Evolutionary conservation across 2,888 invertebrate genomes (phyloP).

Genomic region (Metopia argyrocephala): DNA sequence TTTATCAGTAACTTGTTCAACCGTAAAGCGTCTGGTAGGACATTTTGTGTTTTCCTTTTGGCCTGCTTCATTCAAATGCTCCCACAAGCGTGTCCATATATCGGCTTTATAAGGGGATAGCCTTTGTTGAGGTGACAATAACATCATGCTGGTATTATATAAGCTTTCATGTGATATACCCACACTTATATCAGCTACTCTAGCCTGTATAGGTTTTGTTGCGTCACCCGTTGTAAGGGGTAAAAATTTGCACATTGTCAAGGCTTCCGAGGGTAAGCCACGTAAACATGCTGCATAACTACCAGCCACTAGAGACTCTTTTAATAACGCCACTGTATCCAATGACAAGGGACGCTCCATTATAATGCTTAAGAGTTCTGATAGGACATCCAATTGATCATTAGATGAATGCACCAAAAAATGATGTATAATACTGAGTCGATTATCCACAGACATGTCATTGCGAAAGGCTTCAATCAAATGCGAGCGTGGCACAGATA

Average conservation of each 20-base stretch:
- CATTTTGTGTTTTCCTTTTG: conserved; percentile 77
- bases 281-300: conserved; percentile 86
- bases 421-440: conserved; percentile 89
- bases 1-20: conserved; percentile 87
- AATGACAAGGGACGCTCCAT: conserved; percentile 82
- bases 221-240: conserved; percentile 83
- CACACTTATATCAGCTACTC: conserved; percentile 80
- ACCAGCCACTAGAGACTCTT: conserved; percentile 89
- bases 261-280: conserved; percentile 85
- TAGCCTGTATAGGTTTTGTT: conserved; percentile 77
- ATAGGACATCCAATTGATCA: conserved; percentile 84
- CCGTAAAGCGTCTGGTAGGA: conserved; percentile 81
- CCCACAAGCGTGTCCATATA: conserved; percentile 91
- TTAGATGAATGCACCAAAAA: conserved; percentile 86
- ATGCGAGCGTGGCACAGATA: conserved; percentile 83
- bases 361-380: conserved; percentile 84
- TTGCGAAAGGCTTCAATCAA: conserved; percentile 85
- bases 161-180: conserved; percentile 86
- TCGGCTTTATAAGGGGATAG: conserved; percentile 90
- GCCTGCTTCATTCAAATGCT: conserved; percentile 82
- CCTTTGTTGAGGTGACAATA: conserved; percentile 90
- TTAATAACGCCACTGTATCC: conserved; percentile 82
- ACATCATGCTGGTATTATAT: conserved; percentile 90
- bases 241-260: conserved; percentile 83
- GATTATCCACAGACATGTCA: conserved; percentile 84